Base-by-base conservation (phyloP, 64 coral and sea anemone species). In the Montipora sp. region DNA sequence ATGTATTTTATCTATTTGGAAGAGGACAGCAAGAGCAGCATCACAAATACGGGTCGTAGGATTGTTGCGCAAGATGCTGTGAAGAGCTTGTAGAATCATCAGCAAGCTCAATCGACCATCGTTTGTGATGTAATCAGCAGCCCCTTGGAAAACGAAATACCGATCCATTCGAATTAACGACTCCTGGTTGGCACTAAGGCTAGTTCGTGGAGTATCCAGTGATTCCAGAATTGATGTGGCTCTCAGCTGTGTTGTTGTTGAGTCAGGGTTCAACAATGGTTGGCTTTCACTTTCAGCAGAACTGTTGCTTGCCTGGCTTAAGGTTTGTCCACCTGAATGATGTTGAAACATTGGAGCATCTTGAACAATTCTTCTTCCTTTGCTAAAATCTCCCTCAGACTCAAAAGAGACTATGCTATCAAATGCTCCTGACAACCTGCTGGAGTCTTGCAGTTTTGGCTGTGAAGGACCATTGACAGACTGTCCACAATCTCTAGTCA, bases 41-140 rank as follows among this genome's bases (percentile, higher is more conserved):
- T 94, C 80, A 67, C 95, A 94, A 51, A 98, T 79, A 5, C 89
- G 85, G 58, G 88, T 78, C 16, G 87, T 84, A 5, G 91, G 92
- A 46, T 94, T 98, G 8, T 94, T 92, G 19, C 87, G 94, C 11
- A 94, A 72, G 5, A 98, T 86, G 16, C 84, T 90, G 80, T 98
- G 74, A 1, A 98, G 89, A 36, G 95, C 95, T 13, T 98, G 92
- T 19, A 98, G 65, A 61, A 98, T 92, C 9, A 98, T 90, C 50
- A 98, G 47, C 16, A 94, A 77, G 49, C 95, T 98, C 12, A 98
- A 79, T 60, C 95, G 73, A 16, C 95, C 95, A 85, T 98, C 95
- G 36, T 63, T 85, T 8, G 95, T 98, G 84, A 98, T 93, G 89
- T 98, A 98, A 22, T 98, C 95, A 2, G 92, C 95, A 21, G 91